These are phyloP conservation scores for Taeniopygia guttata DNA, from an alignment of 2,797 vertebrate genomes.

Conservation along the genomic window DNA sequence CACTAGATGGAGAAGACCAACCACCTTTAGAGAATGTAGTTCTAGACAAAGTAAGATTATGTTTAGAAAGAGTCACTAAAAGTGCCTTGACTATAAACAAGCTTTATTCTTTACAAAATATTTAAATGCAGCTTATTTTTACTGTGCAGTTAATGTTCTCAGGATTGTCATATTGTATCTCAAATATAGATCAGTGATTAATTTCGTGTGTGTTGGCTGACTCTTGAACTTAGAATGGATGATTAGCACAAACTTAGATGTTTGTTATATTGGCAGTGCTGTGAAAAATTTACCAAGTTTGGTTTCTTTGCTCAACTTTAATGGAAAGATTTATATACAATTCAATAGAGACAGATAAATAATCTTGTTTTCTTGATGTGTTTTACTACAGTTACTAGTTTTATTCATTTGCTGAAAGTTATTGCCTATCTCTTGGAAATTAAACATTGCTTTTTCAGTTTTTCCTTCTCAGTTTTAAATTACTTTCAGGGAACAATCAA, in stretches of 20 bases:
- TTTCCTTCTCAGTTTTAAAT: neutral
- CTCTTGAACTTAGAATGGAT: neutral
- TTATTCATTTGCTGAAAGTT: neutral
- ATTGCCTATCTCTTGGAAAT: neutral
- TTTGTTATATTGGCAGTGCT: neutral
- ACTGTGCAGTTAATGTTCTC: neutral
- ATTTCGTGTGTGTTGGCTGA: neutral
- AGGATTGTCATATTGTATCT: neutral
- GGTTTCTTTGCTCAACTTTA: neutral
- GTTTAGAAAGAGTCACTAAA: neutral
- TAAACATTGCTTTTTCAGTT: neutral
- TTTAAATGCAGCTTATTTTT: neutral
- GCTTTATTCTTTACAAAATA: neutral
- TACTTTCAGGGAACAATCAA: neutral
- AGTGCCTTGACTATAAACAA: neutral
- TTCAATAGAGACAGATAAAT: neutral
- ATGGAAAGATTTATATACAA: neutral
- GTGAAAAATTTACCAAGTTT: neutral
- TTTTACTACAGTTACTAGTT: neutral
- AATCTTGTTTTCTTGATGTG: neutral
- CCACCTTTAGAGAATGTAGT: conserved; percentile 83
- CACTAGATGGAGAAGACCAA: conserved; percentile 87
- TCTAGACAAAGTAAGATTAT: conserved; percentile 85
- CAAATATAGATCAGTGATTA: neutral
- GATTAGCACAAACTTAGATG: neutral